phyloP scores from a whole-genome alignment of 2,797 vertebrate species.

The Vultur gryphus region DNA sequence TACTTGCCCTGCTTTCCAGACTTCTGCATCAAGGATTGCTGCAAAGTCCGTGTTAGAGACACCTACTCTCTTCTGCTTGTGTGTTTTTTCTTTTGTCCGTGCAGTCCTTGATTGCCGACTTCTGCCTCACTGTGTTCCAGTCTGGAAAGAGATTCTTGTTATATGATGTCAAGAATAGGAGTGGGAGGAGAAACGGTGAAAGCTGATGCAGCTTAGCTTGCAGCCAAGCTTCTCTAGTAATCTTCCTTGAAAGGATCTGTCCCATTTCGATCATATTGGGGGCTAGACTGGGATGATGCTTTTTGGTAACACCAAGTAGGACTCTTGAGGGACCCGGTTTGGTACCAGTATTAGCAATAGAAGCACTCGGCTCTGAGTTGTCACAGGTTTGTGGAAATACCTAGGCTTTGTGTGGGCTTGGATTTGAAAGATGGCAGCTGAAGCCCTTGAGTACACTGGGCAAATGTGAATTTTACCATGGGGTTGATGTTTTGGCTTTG shows the following conservation, averaged over 20 bases:
- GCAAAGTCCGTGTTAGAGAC: rapidly evolving
- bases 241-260: not conserved
- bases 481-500: not conserved
- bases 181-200: not conserved
- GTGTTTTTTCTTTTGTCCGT: not conserved
- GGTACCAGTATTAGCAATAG: not conserved
- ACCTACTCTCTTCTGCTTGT: not conserved
- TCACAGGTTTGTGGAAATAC: not conserved
- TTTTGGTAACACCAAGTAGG: not conserved
- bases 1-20: not conserved
- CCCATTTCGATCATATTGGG: not conserved
- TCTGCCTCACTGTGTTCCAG: not conserved
- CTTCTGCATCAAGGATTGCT: not conserved
- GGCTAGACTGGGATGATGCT: not conserved
- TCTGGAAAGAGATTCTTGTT: not conserved
- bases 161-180: not conserved
- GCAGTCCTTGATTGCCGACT: not conserved
- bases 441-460: not conserved
- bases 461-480: not conserved
- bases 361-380: not conserved
- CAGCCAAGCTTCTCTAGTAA: not conserved
- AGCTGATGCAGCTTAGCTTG: not conserved
- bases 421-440: not conserved
- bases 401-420: not conserved
- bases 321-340: not conserved